phyloP scores from a whole-genome alignment of 2,113 vertebrate species.

The Bubo scandiacus region DNA sequence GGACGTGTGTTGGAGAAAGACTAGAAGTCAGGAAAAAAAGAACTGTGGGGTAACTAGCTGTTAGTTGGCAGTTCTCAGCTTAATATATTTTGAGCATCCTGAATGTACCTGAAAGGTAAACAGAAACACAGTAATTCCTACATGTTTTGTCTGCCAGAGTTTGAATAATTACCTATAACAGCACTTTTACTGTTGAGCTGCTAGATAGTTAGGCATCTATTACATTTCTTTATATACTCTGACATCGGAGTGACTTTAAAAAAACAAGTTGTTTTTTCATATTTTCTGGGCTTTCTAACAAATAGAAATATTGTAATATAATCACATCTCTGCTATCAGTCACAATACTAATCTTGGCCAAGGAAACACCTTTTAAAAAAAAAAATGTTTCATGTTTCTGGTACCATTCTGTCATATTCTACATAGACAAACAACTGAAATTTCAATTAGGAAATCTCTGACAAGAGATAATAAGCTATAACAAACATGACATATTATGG shows the following conservation, averaged over 20 bases:
- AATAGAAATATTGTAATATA: not conserved
- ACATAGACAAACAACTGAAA: constrained; percentile 47
- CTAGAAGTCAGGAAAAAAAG: not conserved
- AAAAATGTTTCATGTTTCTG: not conserved
- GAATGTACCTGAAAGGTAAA: not conserved
- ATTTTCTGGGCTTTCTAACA: not conserved
- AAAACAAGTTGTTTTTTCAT: not conserved
- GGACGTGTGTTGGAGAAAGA: not conserved
- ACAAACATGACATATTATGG: not conserved
- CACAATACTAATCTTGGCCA: not conserved
- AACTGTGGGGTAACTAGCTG: not conserved
- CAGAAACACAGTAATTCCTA: not conserved
- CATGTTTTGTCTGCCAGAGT: not conserved
- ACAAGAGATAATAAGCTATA: not conserved
- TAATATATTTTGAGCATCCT: not conserved
- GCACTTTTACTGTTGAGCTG: not conserved
- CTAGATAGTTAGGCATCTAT: not conserved
- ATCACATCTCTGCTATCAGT: not conserved
- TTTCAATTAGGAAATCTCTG: constrained; percentile 38
- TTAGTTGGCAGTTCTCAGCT: not conserved
- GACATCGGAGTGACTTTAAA: not conserved
- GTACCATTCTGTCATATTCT: not conserved
- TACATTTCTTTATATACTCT: not conserved
- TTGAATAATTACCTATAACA: not conserved
- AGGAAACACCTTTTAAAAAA: not conserved